Base-by-base conservation (phyloP, 2,888 invertebrate species). In the Tridacna gigas region DNA sequence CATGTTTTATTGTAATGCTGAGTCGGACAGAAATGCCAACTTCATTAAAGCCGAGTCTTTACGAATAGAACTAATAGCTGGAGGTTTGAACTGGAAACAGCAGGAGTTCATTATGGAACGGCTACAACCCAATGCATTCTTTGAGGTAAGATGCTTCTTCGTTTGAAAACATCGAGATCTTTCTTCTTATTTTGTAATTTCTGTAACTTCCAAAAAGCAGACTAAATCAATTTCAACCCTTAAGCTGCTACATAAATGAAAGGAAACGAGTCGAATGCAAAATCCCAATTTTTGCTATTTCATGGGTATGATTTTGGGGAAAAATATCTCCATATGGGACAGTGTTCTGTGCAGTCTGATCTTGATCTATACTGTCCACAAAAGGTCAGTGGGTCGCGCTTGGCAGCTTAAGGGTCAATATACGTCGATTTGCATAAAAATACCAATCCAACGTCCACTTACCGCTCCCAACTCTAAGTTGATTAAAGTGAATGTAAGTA, bases 11-110 rank as follows among this genome's bases (percentile, higher is more conserved):
- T 93, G 93, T 80, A 94, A 94, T 83, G 90, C 91, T 2, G 89
- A 88, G 73, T 92, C 94, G 0, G 94, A 94, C 83, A 84, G 93
- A 15, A 92, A 94, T 80, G 83, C 93, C 12, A 94, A 95, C 87
- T 95, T 92, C 83, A 94, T 94, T 77, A 94, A 93, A 80, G 91
- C 92, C 0, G 94, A 94, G 56, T 93, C 93, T 9, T 90, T 94
- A 12, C 85, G 90, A 47, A 94, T 94, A 7, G 94, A 94, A 56
- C 88, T 94, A 11, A 95, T 95, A 63, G 94, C 94, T 5, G 94
- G 94, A 0, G 94, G 94, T 0, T 89, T 94, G 28, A 94, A 93
- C 88, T 94, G 94, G 94, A 91, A 93, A 76, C 94, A 94, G 77
- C 94, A 95, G 79, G 90, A 94, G 45, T 94, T 92, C 80, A 91